A percentile compares a stretch with the other conserved stretches of the same genome.
phyloP scores from a whole-genome alignment of 2,888 invertebrate species.

The Callimorpha dominula region DNA sequence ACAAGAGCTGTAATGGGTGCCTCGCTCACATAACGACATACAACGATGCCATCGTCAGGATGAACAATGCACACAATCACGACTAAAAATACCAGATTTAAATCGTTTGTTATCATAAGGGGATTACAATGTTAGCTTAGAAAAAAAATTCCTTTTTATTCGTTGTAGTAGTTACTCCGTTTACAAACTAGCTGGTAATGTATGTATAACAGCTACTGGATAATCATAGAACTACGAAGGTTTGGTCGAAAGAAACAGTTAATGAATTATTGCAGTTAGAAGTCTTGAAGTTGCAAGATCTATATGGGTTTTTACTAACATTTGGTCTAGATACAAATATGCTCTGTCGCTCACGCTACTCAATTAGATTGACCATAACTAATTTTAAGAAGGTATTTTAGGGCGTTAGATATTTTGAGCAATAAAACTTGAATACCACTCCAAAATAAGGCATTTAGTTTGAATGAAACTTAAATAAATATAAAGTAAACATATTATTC shows the following conservation, averaged over 20 bases:
- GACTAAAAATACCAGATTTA: neutral
- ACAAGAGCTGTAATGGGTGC: constrained; percentile 48
- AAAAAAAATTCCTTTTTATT: neutral
- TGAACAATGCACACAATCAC: constrained; percentile 15
- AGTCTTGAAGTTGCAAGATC: neutral
- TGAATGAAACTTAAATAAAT: too few species aligned
- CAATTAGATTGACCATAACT: too few species aligned
- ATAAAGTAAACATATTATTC: too few species aligned
- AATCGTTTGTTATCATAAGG: neutral
- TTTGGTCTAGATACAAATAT: too few species aligned
- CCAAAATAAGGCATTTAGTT: too few species aligned
- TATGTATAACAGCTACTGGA: neutral
- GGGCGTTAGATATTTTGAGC: too few species aligned
- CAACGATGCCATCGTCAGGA: constrained; percentile 22
- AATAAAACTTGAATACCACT: too few species aligned
- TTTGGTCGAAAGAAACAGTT: neutral
- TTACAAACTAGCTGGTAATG: neutral
- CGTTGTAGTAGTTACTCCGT: neutral
- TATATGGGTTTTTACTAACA: too few species aligned
- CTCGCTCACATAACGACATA: constrained; percentile 45
- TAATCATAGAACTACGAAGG: neutral
- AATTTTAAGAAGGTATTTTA: too few species aligned
- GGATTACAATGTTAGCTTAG: too few species aligned
- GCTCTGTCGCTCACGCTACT: too few species aligned
- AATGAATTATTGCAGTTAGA: neutral